A percentile compares a stretch with the other conserved stretches of the same genome.
Evolutionary conservation across 92 coral and sea anemone species (phyloP).

Genomic region (Epizoanthus rinbou): DNA sequence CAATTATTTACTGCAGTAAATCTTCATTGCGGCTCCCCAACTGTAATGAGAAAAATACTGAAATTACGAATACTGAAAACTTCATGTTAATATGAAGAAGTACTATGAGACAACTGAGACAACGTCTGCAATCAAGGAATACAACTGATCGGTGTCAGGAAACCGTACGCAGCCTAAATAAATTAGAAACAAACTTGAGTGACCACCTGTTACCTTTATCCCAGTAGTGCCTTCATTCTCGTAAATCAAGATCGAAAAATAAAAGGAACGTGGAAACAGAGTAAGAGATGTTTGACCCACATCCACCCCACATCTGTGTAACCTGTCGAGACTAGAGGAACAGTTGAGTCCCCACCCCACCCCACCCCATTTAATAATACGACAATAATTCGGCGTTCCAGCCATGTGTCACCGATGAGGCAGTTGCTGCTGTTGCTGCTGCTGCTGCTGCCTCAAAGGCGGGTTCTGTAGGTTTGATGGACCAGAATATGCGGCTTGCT

Average conservation of each 20-base stretch:
- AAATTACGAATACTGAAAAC: background rate
- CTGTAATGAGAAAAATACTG: background rate
- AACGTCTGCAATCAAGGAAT: too few species aligned
- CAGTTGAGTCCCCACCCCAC: background rate
- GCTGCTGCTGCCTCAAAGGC: conserved; percentile 45
- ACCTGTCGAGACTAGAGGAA: background rate
- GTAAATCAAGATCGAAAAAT: background rate
- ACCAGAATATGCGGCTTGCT: conserved; percentile 52
- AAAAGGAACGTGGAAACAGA: background rate
- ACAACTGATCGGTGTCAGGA: background rate
- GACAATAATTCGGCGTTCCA: background rate
- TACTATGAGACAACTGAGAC: background rate
- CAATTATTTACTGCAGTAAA: background rate
- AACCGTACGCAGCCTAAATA: background rate
- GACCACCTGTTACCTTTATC: background rate
- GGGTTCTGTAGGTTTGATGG: conserved; percentile 19
- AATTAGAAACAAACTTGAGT: conserved; percentile 22
- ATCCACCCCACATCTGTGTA: background rate
- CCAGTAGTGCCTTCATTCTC: background rate
- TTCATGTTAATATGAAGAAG: background rate
- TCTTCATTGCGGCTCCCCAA: background rate
- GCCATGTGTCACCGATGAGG: conserved; percentile 57
- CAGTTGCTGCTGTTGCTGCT: conserved; percentile 53
- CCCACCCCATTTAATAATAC: background rate
- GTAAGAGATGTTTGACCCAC: background rate